Evolutionary conservation across 2,113 vertebrate species (phyloP).

Genomic region (Casuarius casuarius): DNA sequence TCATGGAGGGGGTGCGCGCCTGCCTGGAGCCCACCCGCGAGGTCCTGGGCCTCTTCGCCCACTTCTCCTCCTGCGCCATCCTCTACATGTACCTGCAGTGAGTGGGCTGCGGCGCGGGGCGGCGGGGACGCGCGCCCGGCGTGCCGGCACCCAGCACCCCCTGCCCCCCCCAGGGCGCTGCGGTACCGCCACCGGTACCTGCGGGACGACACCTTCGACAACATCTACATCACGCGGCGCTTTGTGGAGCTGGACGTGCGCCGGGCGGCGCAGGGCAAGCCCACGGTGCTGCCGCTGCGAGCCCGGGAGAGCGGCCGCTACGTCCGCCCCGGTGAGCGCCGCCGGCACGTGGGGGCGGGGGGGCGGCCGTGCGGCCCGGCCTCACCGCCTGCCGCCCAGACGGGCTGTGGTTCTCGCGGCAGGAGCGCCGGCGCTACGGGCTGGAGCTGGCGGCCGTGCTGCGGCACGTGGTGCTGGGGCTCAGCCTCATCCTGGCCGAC

Average conservation of each 20-base stretch:
- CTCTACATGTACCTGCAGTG: slow-evolving; percentile 80
- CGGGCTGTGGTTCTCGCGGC: slow-evolving; percentile 59
- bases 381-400: not conserved
- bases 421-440: slow-evolving; percentile 59
- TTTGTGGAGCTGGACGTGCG: slow-evolving; percentile 80
- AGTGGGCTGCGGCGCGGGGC: not conserved
- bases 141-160: fast-evolving
- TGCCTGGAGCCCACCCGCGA: slow-evolving; percentile 57
- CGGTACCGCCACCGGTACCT: slow-evolving; percentile 83
- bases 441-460: slow-evolving; percentile 65
- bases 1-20: slow-evolving; percentile 75
- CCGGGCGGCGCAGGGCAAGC: slow-evolving; percentile 59
- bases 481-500: slow-evolving; percentile 82
- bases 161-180: slow-evolving; percentile 67
- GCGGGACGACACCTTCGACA: slow-evolving; percentile 81
- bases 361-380: not conserved
- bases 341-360: fast-evolving
- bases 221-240: slow-evolving; percentile 83
- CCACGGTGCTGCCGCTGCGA: slow-evolving; percentile 82
- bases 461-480: slow-evolving; percentile 71
- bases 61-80: slow-evolving; percentile 74
- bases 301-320: slow-evolving; percentile 77
- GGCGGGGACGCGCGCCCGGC: fast-evolving
- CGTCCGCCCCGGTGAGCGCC: slow-evolving; percentile 78
- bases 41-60: slow-evolving; percentile 67